Base-by-base conservation (phyloP, 1,140 invertebrate species). In the Aphelinus certus region DNA sequence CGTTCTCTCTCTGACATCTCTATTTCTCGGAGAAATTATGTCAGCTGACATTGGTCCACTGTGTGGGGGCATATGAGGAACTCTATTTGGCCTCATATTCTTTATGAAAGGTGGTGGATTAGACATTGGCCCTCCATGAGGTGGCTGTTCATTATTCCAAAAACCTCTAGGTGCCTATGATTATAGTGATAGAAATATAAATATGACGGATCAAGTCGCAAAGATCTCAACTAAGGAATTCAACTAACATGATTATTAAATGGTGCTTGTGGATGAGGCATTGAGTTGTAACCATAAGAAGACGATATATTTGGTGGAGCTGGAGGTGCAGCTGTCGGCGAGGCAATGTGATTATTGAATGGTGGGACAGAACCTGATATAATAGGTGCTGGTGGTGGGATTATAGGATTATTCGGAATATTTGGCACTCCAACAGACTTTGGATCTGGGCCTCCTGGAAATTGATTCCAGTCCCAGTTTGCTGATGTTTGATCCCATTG, bases 381-480 rank as follows among this genome's bases (percentile, higher is more conserved):
- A 61, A 79, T 83, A 42, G 88, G 84, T 60, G 85, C 87, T 69
- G 88, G 87, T 46, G 88, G 84, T 74, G 86, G 82, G 70, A 83
- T 69, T 55, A 76, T 46, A 3, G 47, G 4, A 68, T 71, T 72
- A 9, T 7, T 81, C 3, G 85, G 81, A 49, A 85, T 71, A 53
- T 80, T 78, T 58, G 87, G 81, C 65, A 87, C 80, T 72, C 86
- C 88, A 80, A 83, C 83, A 71, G 82, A 85, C 88, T 84, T 86
- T 78, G 87, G 87, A 83, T 87, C 84, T 42, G 83, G 78, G 66
- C 83, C 84, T 72, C 83, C 85, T 55, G 85, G 83, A 5, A 86
- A 82, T 64, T 83, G 83, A 73, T 84, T 87, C 88, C 89, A 89
- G 71, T 87, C 88, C 89, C 89, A 90, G 48, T 81, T 87, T 73